phyloP scores from a whole-genome alignment of 2,797 vertebrate species.

The Strix occidentalis region DNA sequence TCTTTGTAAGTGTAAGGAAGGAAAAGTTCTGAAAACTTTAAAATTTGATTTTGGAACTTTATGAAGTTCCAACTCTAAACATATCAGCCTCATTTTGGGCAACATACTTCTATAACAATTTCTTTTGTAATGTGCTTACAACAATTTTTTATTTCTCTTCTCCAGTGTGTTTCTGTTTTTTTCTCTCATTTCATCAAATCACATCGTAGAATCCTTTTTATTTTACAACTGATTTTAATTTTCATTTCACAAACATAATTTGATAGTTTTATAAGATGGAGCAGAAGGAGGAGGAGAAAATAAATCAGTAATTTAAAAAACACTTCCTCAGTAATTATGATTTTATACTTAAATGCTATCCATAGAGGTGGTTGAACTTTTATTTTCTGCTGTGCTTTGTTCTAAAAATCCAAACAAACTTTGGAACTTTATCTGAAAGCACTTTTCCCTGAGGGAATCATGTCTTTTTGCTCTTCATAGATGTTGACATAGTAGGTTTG shows the following conservation, averaged over 20 bases:
- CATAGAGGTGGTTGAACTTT: not conserved
- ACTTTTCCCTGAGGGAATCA: not conserved
- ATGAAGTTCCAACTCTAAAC: not conserved
- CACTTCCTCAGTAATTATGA: not conserved
- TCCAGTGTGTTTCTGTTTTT: not conserved
- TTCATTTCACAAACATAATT: not conserved
- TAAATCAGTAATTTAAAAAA: not conserved
- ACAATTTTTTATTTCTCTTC: not conserved
- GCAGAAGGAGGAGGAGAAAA: not conserved
- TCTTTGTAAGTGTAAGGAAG: not conserved
- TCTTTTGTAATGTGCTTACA: not conserved
- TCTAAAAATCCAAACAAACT: not conserved
- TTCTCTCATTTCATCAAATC: not conserved
- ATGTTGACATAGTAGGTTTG: not conserved
- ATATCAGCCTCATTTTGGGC: not conserved
- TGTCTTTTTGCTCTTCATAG: not conserved
- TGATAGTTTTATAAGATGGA: not conserved
- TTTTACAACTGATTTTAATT: not conserved
- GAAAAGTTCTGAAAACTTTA: not conserved
- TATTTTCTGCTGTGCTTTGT: not conserved
- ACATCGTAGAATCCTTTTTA: not conserved
- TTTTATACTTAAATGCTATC: not conserved
- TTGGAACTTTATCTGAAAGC: not conserved
- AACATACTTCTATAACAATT: not conserved
- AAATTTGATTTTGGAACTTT: not conserved